phyloP scores from a whole-genome alignment of 2,113 vertebrate genomes.

The Ceyx cyanopectus region DNA sequence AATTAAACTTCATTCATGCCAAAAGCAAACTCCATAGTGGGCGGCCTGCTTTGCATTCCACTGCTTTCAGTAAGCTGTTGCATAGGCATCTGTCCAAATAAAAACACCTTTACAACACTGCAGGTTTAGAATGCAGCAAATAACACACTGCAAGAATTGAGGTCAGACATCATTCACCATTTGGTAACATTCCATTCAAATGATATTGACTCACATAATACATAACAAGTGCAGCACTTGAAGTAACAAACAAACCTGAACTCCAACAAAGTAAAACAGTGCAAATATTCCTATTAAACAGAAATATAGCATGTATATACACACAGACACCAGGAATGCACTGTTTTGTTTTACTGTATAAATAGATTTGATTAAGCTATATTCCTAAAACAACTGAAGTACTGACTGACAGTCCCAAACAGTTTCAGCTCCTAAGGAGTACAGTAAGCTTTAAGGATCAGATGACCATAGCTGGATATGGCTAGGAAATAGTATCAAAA shows the following conservation, averaged over 20 bases:
- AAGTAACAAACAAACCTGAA: slow-evolving; percentile 41
- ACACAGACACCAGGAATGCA: slow-evolving; percentile 27
- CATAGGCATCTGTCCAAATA: neutral
- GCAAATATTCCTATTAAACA: slow-evolving; percentile 41
- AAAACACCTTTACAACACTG: slow-evolving; percentile 44
- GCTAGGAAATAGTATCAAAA: slow-evolving; percentile 2
- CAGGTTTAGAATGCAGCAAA: slow-evolving; percentile 16
- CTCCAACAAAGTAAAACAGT: slow-evolving; percentile 26
- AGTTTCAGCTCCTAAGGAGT: neutral
- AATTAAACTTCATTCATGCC: neutral
- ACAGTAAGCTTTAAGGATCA: neutral
- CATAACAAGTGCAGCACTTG: slow-evolving; percentile 31
- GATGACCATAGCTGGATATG: neutral
- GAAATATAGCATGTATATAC: slow-evolving; percentile 50
- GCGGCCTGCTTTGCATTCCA: neutral
- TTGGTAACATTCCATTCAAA: slow-evolving; percentile 49
- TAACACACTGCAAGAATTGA: neutral
- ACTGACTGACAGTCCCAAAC: neutral
- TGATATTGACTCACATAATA: slow-evolving; percentile 7
- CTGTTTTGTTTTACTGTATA: slow-evolving; percentile 45
- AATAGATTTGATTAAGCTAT: slow-evolving; percentile 35
- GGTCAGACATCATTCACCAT: slow-evolving; percentile 38
- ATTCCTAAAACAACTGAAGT: neutral
- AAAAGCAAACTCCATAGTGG: slow-evolving; percentile 11
- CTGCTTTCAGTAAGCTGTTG: slow-evolving; percentile 7